phyloP scores from a whole-genome alignment of 2,113 vertebrate species.

The Nesoenas mayeri region DNA sequence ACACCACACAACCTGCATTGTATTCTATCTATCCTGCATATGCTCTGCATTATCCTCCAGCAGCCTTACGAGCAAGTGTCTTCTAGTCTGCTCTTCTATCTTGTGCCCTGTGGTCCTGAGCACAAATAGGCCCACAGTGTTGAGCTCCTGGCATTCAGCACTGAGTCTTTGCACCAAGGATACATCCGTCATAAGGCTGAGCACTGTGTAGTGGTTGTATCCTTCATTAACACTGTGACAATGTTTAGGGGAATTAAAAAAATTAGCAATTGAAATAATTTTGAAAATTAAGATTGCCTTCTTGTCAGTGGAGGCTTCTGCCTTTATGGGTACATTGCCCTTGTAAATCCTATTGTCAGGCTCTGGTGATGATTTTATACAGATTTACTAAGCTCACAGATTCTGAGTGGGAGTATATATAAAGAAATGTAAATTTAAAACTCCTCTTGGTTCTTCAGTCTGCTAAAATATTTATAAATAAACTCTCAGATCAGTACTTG shows the following conservation, averaged over 20 bases:
- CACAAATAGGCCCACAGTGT: not conserved
- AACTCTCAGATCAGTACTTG: constrained; percentile 44
- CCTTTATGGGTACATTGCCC: constrained; percentile 38
- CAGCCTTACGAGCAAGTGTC: not conserved
- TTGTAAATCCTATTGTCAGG: constrained; percentile 62
- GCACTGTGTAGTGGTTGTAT: not conserved
- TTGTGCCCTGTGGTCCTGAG: not conserved
- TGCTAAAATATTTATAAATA: constrained; percentile 74
- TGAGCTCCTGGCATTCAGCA: not conserved
- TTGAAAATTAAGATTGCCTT: constrained; percentile 24
- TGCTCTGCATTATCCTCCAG: not conserved
- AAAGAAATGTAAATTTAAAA: constrained; percentile 70
- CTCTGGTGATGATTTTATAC: constrained; percentile 42
- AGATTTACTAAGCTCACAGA: constrained; percentile 61
- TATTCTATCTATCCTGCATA: not conserved
- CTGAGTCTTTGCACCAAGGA: not conserved
- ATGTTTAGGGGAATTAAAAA: not conserved
- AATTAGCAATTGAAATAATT: constrained; percentile 8
- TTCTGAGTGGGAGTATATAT: constrained; percentile 64
- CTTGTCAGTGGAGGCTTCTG: constrained; percentile 38
- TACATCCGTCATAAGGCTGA: not conserved
- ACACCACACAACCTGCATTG: not conserved
- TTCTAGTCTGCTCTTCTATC: not conserved
- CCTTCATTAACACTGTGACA: not conserved
- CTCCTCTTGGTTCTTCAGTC: constrained; percentile 63